Percentiles rank a stretch among this genome's conserved stretches.
phyloP scores from a whole-genome alignment of 1,140 invertebrate species.

The Megalopta genalis region DNA sequence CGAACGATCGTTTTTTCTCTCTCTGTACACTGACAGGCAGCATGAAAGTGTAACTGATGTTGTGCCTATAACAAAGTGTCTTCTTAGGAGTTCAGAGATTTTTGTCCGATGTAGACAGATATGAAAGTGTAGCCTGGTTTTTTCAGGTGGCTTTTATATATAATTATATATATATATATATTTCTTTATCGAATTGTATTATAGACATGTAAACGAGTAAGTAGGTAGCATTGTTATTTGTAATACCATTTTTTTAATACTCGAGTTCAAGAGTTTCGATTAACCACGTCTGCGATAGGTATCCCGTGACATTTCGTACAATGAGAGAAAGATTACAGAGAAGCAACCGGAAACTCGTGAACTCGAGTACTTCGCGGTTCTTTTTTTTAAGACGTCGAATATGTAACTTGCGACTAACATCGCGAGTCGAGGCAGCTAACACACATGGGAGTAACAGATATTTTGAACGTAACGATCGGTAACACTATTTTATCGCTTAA shows the following conservation, averaged over 20 bases:
- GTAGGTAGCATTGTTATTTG: constrained; percentile 59
- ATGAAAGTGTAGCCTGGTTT: constrained; percentile 53
- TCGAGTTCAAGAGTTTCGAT: background rate
- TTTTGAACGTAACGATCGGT: constrained; percentile 24
- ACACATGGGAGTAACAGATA: constrained; percentile 22
- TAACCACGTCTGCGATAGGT: background rate
- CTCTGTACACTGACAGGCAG: constrained; percentile 61
- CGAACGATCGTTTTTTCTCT: background rate
- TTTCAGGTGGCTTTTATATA: constrained; percentile 65
- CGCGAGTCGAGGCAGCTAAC: constrained; percentile 40
- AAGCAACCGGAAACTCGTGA: background rate
- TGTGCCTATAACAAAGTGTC: constrained; percentile 61
- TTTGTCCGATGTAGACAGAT: constrained; percentile 7
- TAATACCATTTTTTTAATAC: constrained; percentile 63
- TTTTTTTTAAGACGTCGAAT: constrained; percentile 26
- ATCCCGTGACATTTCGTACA: background rate
- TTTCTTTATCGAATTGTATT: constrained; percentile 63
- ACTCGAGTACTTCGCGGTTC: constrained; percentile 43
- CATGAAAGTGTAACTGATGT: constrained; percentile 61
- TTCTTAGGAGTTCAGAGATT: constrained; percentile 42
- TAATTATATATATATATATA: constrained; percentile 56
- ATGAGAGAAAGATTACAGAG: background rate
- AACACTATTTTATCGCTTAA: constrained; percentile 60
- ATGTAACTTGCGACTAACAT: constrained; percentile 7
- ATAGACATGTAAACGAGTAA: constrained; percentile 47